Percentiles rank a stretch among this genome's conserved stretches.
phyloP scores from a whole-genome alignment of 2,888 invertebrate genomes.

The Acleris emargana region DNA sequence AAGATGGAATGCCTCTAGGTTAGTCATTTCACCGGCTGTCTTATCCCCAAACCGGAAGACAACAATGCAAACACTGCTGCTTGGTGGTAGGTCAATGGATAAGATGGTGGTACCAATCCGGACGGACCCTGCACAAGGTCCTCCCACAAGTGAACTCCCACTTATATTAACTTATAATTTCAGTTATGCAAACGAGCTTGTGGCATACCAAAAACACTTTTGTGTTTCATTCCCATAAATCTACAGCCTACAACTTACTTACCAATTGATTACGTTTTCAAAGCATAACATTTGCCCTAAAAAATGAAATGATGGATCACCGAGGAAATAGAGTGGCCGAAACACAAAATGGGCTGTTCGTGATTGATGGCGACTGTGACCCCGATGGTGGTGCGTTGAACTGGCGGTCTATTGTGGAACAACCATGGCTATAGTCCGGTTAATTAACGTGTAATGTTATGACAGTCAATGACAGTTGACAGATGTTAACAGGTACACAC shows the following conservation, averaged over 20 bases:
- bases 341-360: slow-evolving; percentile 42
- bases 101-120: too few relatives aligned
- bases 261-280: slow-evolving; percentile 17
- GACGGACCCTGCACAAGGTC: too few relatives aligned
- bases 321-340: slow-evolving; percentile 40
- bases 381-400: slow-evolving; percentile 47
- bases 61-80: too few relatives aligned
- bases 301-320: slow-evolving; percentile 53
- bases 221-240: too few relatives aligned
- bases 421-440: slow-evolving; percentile 8
- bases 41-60: too few relatives aligned
- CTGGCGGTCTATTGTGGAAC: slow-evolving; percentile 28
- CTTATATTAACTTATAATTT: too few relatives aligned
- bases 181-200: too few relatives aligned
- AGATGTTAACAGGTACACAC: slow-evolving; percentile 3
- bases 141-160: too few relatives aligned
- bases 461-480: slow-evolving; percentile 12
- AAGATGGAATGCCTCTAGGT: too few relatives aligned
- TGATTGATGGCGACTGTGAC: slow-evolving; percentile 52
- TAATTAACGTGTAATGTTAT: slow-evolving; percentile 1
- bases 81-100: too few relatives aligned
- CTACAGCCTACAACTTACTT: neutral
- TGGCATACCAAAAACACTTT: too few relatives aligned
- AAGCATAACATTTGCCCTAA: slow-evolving; percentile 34
- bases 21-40: too few relatives aligned